Evolutionary conservation across 2,113 vertebrate species (phyloP).

Genomic region (Coptodon rendalli): DNA sequence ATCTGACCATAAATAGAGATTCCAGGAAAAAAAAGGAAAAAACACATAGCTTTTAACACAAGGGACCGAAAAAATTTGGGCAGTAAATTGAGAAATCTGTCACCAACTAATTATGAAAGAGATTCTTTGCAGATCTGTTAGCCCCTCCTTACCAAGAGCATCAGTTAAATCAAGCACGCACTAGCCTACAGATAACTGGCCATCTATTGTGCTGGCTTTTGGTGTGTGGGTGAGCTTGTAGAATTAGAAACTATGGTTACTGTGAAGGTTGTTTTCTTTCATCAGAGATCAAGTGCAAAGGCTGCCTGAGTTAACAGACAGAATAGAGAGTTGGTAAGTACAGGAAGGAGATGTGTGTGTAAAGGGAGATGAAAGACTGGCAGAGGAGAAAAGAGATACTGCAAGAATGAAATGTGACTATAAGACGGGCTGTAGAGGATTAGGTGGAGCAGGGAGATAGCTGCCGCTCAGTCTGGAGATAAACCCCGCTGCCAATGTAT

Average conservation of each 20-base stretch:
- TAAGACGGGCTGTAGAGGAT: neutral
- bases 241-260: conserved; percentile 22
- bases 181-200: neutral
- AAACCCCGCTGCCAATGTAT: conserved; percentile 13
- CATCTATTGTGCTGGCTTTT: conserved; percentile 18
- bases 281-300: conserved; percentile 48
- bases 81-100: conserved; percentile 40
- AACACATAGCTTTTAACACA: conserved; percentile 34
- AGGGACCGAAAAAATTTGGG: conserved; percentile 38
- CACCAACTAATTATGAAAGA: conserved; percentile 53
- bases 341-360: neutral
- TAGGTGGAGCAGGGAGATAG: neutral
- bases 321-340: conserved; percentile 10
- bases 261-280: conserved; percentile 38
- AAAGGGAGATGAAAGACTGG: conserved; percentile 3
- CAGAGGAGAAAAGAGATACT: neutral
- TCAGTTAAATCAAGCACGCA: neutral
- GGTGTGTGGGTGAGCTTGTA: neutral
- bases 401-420: conserved; percentile 8
- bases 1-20: conserved; percentile 62
- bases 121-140: conserved; percentile 18
- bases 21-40: neutral
- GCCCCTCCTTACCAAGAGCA: conserved; percentile 9
- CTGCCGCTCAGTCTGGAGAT: conserved; percentile 7
- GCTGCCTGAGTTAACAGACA: conserved; percentile 21